phyloP scores from a whole-genome alignment of 1,140 invertebrate genomes.

The Rhyzopertha dominica region DNA sequence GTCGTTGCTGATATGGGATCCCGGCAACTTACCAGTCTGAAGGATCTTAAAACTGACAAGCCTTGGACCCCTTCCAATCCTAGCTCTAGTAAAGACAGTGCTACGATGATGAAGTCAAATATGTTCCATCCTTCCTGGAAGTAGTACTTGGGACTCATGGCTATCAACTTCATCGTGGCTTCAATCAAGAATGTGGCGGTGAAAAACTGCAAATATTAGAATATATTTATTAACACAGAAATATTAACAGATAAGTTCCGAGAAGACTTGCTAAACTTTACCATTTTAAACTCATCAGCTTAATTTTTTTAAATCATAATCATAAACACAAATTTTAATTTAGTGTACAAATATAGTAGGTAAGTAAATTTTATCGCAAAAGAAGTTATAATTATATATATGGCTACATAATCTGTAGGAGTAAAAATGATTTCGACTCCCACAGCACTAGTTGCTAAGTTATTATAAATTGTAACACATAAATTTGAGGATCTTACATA shows the following conservation, averaged over 20 bases:
- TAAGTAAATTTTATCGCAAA: neutral
- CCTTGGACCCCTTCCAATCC: conserved; percentile 90
- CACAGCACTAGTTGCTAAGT: neutral
- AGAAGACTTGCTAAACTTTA: too few relatives aligned
- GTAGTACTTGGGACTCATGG: conserved; percentile 95
- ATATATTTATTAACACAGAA: too few relatives aligned
- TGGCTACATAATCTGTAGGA: neutral
- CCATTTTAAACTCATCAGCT: too few relatives aligned
- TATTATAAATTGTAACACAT: conserved; percentile 9
- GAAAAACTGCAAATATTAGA: conserved; percentile 79
- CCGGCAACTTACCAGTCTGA: conserved; percentile 83
- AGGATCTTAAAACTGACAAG: conserved; percentile 93
- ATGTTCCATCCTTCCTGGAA: conserved; percentile 99
- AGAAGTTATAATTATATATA: neutral
- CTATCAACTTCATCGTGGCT: conserved; percentile 91
- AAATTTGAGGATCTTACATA: conserved; percentile 65
- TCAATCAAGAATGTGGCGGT: conserved; percentile 96
- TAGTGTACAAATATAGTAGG: too few relatives aligned
- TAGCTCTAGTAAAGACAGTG: conserved; percentile 89
- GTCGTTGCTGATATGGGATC: neutral
- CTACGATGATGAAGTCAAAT: conserved; percentile 98
- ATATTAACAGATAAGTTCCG: too few relatives aligned
- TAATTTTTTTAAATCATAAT: too few relatives aligned
- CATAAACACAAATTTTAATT: too few relatives aligned
- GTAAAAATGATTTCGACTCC: too few relatives aligned